A percentile compares a stretch with the other conserved stretches of the same genome.
These are phyloP conservation scores for Sander lucioperca DNA, from an alignment of 2,113 vertebrate species.

Conservation along the genomic window DNA sequence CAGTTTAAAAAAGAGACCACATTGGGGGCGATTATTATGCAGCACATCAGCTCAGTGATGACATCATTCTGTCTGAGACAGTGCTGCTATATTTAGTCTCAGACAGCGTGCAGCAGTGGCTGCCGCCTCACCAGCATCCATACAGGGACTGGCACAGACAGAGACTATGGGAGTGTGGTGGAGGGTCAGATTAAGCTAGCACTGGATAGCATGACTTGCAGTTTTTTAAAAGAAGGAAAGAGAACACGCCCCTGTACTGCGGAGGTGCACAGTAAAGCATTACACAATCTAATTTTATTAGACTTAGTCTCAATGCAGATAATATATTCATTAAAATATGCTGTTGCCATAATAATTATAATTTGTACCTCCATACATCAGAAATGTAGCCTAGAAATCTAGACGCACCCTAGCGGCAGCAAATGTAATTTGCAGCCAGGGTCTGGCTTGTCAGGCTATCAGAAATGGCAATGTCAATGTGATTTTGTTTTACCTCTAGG, in stretches of 20 bases:
- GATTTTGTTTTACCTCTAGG: background rate
- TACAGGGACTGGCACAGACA: conserved; percentile 31
- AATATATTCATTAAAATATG: background rate
- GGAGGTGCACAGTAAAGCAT: background rate
- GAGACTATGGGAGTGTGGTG: conserved; percentile 15
- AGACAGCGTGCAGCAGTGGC: conserved; percentile 57
- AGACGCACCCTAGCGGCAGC: too few relatives aligned
- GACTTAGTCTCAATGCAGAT: background rate
- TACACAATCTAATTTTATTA: background rate
- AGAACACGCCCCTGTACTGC: background rate
- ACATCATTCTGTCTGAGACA: conserved; percentile 78
- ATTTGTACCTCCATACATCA: background rate
- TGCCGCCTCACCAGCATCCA: conserved; percentile 54
- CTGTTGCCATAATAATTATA: background rate
- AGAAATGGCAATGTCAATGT: background rate
- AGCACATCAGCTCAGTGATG: conserved; percentile 74
- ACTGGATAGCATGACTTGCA: conserved; percentile 56
- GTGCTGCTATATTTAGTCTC: conserved; percentile 77
- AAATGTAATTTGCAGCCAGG: too few relatives aligned
- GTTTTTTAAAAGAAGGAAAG: background rate
- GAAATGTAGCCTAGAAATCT: background rate
- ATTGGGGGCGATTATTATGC: conserved; percentile 67
- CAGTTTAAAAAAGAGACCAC: conserved; percentile 33
- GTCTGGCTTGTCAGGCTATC: background rate
- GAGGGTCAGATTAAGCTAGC: conserved; percentile 19